Base-by-base conservation (phyloP, 2,888 invertebrate species). In the Acleris emargana region DNA sequence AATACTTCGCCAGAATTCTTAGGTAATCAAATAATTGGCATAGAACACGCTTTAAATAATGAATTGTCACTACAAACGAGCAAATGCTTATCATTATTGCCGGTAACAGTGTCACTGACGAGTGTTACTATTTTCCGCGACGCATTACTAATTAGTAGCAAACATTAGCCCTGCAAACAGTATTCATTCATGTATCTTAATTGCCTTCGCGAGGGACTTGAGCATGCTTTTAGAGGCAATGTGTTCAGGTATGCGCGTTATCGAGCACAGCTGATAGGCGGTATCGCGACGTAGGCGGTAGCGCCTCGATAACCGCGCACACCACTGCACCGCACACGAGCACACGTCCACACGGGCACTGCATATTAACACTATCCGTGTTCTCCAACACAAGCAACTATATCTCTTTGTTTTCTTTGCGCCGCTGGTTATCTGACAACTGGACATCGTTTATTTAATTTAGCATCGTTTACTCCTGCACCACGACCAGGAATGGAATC, bases 381-480 rank as follows among this genome's bases (percentile, higher is more conserved):
- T 71, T 71, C 76, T 71, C 71, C 77, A 76, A 81, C 79, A 81
- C 80, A 77, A 76, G 75, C 72, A 69, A 74, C 75, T 79, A 80
- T 83, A 85, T 82, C 77, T 86, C 83, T 86, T 85, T 89, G 86
- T 89, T 88, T 87, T 87, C 83, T 86, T 84, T 80, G 78, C 81
- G 79, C 79, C 72, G 77, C 78, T 74, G 73, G 76, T 78, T 87
- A 83, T 86, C 81, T 83, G 78, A 75, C 78, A 79, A 81, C 80
- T 83, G 78, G 75, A 68, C 62, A 60, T 76, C 78, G 77, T 81
- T 86, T 80, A 84, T 84, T 82, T 82, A 81, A 83, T 84, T 73
- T 75, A 74, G 73, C 78, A 77, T 77, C 75, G 69, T 72, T 69
- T 64, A 60, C 59, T 64, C 61, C 67, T 71, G 71, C 73, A 72